Evolutionary conservation across 2,888 invertebrate species (phyloP).

Genomic region (Ochropacha duplaris): DNA sequence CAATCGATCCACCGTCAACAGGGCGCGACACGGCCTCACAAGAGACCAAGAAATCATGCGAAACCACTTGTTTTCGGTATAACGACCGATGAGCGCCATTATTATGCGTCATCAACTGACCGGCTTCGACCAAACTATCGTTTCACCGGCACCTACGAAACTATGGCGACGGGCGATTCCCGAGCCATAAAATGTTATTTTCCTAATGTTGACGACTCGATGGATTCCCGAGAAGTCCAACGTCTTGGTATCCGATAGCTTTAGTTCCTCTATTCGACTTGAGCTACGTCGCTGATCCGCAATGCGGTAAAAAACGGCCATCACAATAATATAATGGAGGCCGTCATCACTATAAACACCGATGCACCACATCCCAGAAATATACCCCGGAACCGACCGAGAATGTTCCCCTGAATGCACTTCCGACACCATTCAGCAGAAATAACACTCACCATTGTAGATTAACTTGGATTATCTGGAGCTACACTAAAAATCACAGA

Average conservation of each 20-base stretch:
- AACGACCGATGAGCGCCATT: constrained; percentile 43
- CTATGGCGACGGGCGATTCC: constrained; percentile 69
- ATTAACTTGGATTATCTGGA: constrained; percentile 84
- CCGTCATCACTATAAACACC: constrained; percentile 82
- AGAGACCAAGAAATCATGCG: constrained; percentile 30
- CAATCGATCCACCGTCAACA: constrained; percentile 77
- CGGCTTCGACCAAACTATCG: constrained; percentile 54
- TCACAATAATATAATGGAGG: constrained; percentile 83
- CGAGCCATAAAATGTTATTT: constrained; percentile 48
- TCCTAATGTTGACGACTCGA: constrained; percentile 27
- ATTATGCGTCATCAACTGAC: constrained; percentile 49
- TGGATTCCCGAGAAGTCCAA: constrained; percentile 29
- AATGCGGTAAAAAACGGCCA: constrained; percentile 83
- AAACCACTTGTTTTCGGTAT: constrained; percentile 51
- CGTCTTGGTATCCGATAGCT: constrained; percentile 28
- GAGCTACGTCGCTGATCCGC: constrained; percentile 64
- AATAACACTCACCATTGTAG: constrained; percentile 83
- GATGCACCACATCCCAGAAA: constrained; percentile 75
- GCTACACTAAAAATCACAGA: constrained; percentile 84
- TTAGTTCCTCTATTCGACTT: constrained; percentile 37
- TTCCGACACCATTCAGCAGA: constrained; percentile 64
- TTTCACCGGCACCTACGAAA: constrained; percentile 69
- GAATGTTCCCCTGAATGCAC: constrained; percentile 62
- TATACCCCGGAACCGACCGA: constrained; percentile 57
- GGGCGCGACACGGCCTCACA: constrained; percentile 53